Percentiles rank a stretch among this genome's conserved stretches.
These are phyloP conservation scores for Heliocidaris tuberculata DNA, from an alignment of 35 echinoderm and acorn worm species.

Conservation along the genomic window DNA sequence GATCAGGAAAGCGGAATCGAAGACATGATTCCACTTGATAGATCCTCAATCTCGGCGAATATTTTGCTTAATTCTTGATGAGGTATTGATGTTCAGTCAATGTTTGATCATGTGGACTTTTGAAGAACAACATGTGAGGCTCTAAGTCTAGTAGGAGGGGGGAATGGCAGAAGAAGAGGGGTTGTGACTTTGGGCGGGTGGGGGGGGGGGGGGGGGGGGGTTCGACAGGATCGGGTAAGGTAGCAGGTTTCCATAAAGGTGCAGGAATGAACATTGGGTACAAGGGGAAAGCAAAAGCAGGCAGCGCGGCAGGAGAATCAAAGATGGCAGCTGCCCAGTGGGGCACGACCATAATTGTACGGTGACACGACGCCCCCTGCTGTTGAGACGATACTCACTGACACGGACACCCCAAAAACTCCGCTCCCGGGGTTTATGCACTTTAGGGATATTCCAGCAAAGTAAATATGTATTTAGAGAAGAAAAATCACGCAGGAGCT, in stretches of 20 bases:
- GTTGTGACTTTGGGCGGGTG: not conserved
- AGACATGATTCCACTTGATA: slow-evolving; percentile 28
- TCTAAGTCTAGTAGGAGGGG: not conserved
- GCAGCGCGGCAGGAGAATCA: not conserved
- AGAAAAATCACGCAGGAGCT: not conserved
- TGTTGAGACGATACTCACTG: not conserved
- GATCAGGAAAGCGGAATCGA: slow-evolving; percentile 1
- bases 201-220: not conserved
- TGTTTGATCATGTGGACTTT: slow-evolving; percentile 29
- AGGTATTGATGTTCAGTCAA: slow-evolving; percentile 30
- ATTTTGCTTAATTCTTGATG: slow-evolving; percentile 26
- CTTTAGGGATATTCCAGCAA: slow-evolving; percentile 21
- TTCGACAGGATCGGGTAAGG: not conserved
- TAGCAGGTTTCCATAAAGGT: not conserved
- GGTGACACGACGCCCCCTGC: slow-evolving; percentile 4
- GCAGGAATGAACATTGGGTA: not conserved
- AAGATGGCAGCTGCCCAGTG: slow-evolving; percentile 24
- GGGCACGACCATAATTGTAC: slow-evolving; percentile 31
- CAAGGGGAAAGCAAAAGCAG: not conserved
- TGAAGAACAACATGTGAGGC: not conserved
- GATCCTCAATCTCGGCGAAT: not conserved
- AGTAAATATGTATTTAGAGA: slow-evolving; percentile 21
- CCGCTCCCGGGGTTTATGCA: slow-evolving; percentile 23
- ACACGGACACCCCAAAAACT: slow-evolving; percentile 37
- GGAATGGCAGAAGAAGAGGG: not conserved